Conservation (phyloP, 2,888 invertebrate species). For the Emmelina monodactyla region DNA sequence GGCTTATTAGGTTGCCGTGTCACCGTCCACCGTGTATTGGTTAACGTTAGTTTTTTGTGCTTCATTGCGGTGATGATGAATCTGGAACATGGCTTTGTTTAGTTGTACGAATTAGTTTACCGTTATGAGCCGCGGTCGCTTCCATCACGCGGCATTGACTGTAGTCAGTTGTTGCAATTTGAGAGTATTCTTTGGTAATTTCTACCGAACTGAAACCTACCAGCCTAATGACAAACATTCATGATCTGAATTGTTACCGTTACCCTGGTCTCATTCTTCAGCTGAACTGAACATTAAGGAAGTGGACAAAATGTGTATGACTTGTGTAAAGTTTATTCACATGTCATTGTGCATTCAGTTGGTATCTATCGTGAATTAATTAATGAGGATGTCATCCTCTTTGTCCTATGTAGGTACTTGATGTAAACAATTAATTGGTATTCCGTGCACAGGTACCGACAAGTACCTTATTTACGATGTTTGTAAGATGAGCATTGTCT, state of each 20-base stretch:
- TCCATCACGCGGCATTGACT: neutral
- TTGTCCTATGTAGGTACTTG: constrained; percentile 34
- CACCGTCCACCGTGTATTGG: no score
- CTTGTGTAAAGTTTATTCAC: no score
- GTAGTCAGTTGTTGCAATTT: no score
- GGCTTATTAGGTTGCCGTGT: no score
- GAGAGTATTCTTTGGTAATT: no score
- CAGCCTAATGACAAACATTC: no score
- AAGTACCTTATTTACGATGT: constrained; percentile 45
- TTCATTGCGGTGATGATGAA: neutral
- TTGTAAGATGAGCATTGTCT: constrained; percentile 40
- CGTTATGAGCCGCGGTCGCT: neutral
- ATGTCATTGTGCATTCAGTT: neutral
- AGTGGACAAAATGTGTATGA: no score
- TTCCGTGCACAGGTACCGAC: constrained; percentile 34
- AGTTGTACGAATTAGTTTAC: neutral
- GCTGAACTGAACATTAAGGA: no score
- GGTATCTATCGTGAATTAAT: constrained; percentile 10
- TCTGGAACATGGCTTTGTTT: neutral
- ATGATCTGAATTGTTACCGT: no score
- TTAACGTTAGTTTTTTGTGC: neutral
- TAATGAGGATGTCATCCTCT: constrained; percentile 32
- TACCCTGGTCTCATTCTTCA: no score
- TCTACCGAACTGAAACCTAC: no score
- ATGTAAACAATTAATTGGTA: constrained; percentile 48